Conservation (phyloP, 2,113 vertebrate genomes). For the Pimephales promelas region DNA sequence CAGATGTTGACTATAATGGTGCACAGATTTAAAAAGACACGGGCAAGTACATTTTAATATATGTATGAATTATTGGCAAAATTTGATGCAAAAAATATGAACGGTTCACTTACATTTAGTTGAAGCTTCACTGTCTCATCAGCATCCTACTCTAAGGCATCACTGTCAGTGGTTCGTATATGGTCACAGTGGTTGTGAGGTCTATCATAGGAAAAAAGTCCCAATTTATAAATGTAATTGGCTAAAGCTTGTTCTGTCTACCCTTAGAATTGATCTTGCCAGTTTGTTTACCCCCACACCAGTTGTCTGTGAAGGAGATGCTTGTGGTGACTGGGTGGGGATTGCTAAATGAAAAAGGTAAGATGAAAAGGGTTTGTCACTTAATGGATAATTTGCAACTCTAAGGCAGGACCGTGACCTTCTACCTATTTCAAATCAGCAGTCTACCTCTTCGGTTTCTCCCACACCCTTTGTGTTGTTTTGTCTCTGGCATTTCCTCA, state of each 20-base stretch:
- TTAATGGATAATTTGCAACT: background rate
- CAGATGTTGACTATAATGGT: too few species aligned
- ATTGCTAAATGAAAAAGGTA: slow-evolving; percentile 61
- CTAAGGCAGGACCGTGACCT: background rate
- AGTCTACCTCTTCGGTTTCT: background rate
- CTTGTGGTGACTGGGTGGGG: slow-evolving; percentile 82
- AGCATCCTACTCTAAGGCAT: background rate
- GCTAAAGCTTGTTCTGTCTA: background rate
- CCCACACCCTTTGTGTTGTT: background rate
- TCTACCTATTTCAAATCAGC: background rate
- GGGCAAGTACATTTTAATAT: too few species aligned
- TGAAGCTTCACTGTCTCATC: background rate
- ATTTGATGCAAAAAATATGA: background rate
- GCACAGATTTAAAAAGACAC: too few species aligned
- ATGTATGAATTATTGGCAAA: too few species aligned
- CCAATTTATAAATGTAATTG: background rate
- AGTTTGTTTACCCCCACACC: slow-evolving; percentile 80
- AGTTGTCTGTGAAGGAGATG: slow-evolving; percentile 64
- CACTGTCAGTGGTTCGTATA: background rate
- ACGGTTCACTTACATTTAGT: background rate
- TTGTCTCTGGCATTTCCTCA: background rate
- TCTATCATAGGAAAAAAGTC: background rate
- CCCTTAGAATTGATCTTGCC: slow-evolving; percentile 69
- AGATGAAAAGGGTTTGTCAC: background rate
- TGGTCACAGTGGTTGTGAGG: background rate